Conservation (phyloP, 2,888 invertebrate species). For the Troides helena region DNA sequence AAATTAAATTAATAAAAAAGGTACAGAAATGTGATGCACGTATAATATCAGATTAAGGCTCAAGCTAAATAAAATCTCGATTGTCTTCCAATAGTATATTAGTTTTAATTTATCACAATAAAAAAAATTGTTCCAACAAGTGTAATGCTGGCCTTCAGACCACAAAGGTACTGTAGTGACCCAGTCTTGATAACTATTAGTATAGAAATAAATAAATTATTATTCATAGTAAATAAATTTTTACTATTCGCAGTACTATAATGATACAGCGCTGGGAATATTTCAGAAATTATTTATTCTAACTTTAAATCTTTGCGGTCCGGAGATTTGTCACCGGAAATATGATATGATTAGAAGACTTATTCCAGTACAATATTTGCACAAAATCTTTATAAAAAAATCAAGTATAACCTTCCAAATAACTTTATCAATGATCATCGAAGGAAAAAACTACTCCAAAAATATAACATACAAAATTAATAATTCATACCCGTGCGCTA, state of each 20-base stretch:
- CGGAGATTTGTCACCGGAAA: no score
- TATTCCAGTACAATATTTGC: no score
- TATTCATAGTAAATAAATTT: background rate
- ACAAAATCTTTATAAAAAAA: no score
- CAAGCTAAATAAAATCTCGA: slow-evolving; percentile 39
- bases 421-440: no score
- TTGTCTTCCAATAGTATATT: slow-evolving; percentile 37
- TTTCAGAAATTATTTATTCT: background rate
- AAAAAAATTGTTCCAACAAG: slow-evolving; percentile 37
- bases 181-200: background rate
- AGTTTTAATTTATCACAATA: slow-evolving; percentile 38
- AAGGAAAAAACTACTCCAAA: no score
- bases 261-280: background rate
- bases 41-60: slow-evolving; percentile 34
- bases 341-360: no score
- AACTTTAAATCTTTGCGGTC: background rate
- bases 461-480: no score
- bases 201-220: slow-evolving; percentile 1
- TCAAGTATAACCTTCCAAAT: no score
- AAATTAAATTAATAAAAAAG: slow-evolving; percentile 33
- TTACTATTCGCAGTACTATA: background rate
- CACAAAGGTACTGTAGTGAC: background rate
- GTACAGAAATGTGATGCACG: slow-evolving; percentile 38
- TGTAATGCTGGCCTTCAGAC: slow-evolving; percentile 33
- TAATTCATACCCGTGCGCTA: no score